Base-by-base conservation (phyloP, 35 echinoderm and acorn worm genomes). In the Lytechinus variegatus region DNA sequence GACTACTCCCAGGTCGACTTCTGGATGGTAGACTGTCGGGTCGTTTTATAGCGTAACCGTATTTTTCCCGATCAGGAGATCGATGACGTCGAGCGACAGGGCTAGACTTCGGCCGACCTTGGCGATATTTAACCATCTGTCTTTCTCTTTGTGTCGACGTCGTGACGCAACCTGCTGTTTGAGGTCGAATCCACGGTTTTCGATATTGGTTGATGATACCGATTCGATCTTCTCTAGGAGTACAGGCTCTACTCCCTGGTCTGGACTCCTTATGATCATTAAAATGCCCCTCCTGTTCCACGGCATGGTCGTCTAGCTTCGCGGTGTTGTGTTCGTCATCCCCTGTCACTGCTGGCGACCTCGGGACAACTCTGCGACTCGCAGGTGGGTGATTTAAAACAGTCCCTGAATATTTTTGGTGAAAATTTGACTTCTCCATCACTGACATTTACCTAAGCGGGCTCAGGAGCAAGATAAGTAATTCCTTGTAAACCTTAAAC, bases 371-470 rank as follows among this genome's bases (percentile, higher is more conserved):
- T 54, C 52, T 21, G 10, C 29, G 13, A 90, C 88, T 54, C 29
- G 29, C 12, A 12, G 88, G 88, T 90, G 88, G 88, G 27, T 10
- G 88, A 90, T 54, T 6, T 13, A 33, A 90, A 44, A 90, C 29
- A 90, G 10, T 52, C 88, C 88, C 88, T 52, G 88, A 52, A 90
- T 52, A 90, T 90, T 90, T 90, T 44, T 52, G 33, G 29, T 90
- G 88, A 44, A 90, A 54, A 90, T 44, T 54, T 90, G 88, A 90
- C 52, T 90, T 10, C 28, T 44, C 88, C 88, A 90, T 90, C 66
- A 24, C 66, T 44, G 0, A 44, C 33, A 44, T 44, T 44, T 0
- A 44, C 33, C 33, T 2, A 44, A 44, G 33, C 33, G 33, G 33
- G 33, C 33, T 79, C 66, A 79, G 4, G 14, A 0, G n/a, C 14